These are phyloP conservation scores for Tuberolachnus salignus DNA, from an alignment of 2,888 invertebrate genomes.

Conservation along the genomic window DNA sequence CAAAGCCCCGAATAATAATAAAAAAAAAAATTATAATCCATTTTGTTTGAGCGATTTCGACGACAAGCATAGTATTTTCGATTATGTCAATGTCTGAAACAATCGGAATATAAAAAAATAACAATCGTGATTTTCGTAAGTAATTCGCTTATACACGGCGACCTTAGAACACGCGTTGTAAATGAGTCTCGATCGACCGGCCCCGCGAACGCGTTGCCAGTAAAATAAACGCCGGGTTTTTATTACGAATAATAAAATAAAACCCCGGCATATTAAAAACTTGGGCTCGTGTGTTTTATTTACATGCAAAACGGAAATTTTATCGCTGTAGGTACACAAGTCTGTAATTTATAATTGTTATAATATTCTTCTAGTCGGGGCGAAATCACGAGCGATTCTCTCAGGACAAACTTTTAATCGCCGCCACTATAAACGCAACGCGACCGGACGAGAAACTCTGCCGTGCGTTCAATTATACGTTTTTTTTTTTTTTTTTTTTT, in stretches of 20 bases:
- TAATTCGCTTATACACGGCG: no score
- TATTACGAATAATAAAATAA: background rate
- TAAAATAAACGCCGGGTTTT: background rate
- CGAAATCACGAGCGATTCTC: background rate
- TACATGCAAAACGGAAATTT: constrained; percentile 17
- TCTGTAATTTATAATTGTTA: background rate
- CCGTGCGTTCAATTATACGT: constrained; percentile 39
- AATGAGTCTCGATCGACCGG: background rate
- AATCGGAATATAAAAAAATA: background rate
- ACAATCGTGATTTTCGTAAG: background rate
- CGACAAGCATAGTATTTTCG: no score
- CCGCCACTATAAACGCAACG: background rate
- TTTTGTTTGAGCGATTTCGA: no score
- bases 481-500: no score
- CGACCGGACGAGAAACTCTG: constrained; percentile 20
- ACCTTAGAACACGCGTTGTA: background rate
- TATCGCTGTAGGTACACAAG: no score
- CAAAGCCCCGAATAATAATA: no score
- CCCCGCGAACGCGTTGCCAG: background rate
- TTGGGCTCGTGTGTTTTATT: background rate
- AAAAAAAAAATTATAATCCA: no score
- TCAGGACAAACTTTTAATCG: constrained; percentile 27
- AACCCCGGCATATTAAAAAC: constrained; percentile 4
- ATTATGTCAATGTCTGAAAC: background rate
- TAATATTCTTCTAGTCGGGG: no score